Evolutionary conservation across 2,888 invertebrate species (phyloP).

Genomic region (Dicranocentrus wangi): DNA sequence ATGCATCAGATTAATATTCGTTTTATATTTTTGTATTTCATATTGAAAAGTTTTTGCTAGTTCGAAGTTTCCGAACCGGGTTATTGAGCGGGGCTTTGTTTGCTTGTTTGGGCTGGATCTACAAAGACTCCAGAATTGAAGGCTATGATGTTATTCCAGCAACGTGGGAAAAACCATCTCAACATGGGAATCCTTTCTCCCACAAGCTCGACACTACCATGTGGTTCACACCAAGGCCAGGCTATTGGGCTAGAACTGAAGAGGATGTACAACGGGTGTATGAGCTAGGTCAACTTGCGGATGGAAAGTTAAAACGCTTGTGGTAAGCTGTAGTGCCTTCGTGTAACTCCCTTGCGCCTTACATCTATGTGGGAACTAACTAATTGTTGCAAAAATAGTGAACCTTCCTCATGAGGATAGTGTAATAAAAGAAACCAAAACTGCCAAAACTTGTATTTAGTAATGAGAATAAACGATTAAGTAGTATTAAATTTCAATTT

Average conservation of each 20-base stretch:
- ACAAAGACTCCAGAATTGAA: conserved; percentile 54
- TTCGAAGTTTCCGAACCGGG: conserved; percentile 35
- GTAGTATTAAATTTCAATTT: too few species aligned
- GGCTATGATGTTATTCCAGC: conserved; percentile 40
- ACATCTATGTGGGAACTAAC: too few species aligned
- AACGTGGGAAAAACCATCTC: not conserved
- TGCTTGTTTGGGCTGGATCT: conserved; percentile 36
- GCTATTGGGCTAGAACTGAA: conserved; percentile 65
- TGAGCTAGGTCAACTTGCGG: conserved; percentile 43
- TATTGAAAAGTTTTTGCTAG: conserved; percentile 41
- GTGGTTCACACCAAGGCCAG: conserved; percentile 4
- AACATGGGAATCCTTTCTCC: conserved; percentile 46
- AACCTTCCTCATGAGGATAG: too few species aligned
- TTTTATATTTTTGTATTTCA: too few species aligned
- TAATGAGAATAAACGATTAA: too few species aligned
- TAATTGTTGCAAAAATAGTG: too few species aligned
- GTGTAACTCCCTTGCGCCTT: too few species aligned
- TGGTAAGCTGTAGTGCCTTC: too few species aligned
- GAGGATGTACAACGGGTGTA: conserved; percentile 48
- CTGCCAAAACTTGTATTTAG: too few species aligned
- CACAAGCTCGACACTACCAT: conserved; percentile 60
- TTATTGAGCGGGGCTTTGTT: conserved; percentile 23
- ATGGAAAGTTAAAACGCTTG: conserved; percentile 17
- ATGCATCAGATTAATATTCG: not conserved
- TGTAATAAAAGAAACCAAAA: too few species aligned